phyloP scores from a whole-genome alignment of 2,888 invertebrate genomes.

The Athripsodes cinereus region DNA sequence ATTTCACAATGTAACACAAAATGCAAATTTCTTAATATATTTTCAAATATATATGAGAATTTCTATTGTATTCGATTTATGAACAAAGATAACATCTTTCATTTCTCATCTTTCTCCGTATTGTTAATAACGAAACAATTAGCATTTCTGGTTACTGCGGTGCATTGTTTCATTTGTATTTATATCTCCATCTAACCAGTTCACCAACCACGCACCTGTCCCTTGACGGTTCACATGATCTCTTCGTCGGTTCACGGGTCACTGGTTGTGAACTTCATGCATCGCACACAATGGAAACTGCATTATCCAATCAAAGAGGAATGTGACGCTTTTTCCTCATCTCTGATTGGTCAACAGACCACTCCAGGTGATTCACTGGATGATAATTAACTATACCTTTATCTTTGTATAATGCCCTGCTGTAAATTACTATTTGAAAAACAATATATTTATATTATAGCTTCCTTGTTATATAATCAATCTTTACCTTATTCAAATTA shows the following conservation, averaged over 20 bases:
- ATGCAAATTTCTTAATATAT: too few species aligned
- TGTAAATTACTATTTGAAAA: background rate
- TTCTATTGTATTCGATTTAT: too few species aligned
- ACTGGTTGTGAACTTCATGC: background rate
- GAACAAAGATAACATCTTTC: too few species aligned
- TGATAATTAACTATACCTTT: background rate
- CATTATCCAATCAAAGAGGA: constrained; percentile 18
- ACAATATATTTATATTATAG: background rate
- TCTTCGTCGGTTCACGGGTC: background rate
- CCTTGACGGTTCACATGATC: background rate
- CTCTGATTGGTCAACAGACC: constrained; percentile 6
- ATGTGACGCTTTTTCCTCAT: constrained; percentile 15
- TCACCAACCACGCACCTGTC: background rate
- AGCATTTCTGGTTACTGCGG: too few species aligned
- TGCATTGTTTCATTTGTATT: too few species aligned
- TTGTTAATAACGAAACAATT: too few species aligned
- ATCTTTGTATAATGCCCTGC: background rate
- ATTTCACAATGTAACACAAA: too few species aligned
- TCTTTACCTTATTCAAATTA: background rate
- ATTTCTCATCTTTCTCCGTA: too few species aligned
- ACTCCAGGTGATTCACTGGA: constrained; percentile 3
- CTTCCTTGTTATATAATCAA: background rate
- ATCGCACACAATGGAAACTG: constrained; percentile 12
- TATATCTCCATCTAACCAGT: too few species aligned
- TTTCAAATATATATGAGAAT: too few species aligned